Evolutionary conservation across 2,797 vertebrate species (phyloP), one percentile per base, ranked within the genome.

Genomic region (Pseudochaenichthys georgianus): DNA sequence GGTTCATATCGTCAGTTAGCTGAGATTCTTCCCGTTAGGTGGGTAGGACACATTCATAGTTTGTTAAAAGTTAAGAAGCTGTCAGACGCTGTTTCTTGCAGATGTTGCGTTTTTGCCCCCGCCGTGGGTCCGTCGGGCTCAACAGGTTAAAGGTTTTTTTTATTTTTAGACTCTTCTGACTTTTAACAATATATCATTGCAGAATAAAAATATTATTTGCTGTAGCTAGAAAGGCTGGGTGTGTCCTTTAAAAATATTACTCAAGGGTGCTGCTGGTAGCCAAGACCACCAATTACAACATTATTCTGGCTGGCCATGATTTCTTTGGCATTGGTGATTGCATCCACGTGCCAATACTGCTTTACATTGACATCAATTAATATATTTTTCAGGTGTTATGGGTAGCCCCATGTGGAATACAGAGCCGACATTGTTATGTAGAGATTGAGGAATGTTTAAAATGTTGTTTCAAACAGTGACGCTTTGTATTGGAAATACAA

Each of bases 141-240:
- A 28, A 28, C 28, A 28, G 28, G 28, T 28, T 28, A 28, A 61
- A 58, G 67, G 19, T 8, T 4, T 54, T 54, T 70, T 8, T 3
- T 54, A 65, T 72, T 17, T 54, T 8, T 1, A 62, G 59, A 77
- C 70, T 81, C 77, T 82, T 78, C 28, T 74, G 34, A 70, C 46
- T 54, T 5, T 55, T 66, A 50, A 46, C 58, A 47, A 23, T 81
- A 62, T 19, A 60, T 84, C 59, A 66, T 15, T 16, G 41, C 31
- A 43, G 50, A 47, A 68, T 81, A 16, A 66, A 70, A 74, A 51
- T 42, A 55, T 11, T 28, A 12, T 6, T 15, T 52, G 16, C 34
- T 52, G n/a, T 6, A 42, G 50, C 13, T 57, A 43, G n/a, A 55
- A 28, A 51, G 23, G 15, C 11, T 9, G 42, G 13, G 38, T 9